These are phyloP conservation scores for Diarsia mendica DNA, from an alignment of 2,888 invertebrate species.

Conservation along the genomic window DNA sequence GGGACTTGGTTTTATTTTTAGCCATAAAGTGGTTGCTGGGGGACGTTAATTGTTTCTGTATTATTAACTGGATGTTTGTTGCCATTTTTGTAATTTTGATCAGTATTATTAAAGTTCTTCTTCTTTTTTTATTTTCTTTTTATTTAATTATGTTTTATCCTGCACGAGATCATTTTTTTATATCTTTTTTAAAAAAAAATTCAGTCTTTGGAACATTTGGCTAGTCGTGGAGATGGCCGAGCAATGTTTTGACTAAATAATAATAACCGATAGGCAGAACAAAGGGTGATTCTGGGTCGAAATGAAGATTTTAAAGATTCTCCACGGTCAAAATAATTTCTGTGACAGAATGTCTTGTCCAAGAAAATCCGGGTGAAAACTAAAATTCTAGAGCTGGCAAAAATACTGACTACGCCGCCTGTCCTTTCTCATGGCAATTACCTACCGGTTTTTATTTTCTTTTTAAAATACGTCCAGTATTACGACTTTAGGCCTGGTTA, in stretches of 20 bases:
- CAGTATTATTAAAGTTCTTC: neutral
- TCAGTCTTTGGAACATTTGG: no score
- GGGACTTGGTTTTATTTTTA: slow-evolving; percentile 54
- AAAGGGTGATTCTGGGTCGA: neutral
- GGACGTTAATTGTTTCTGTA: slow-evolving; percentile 24
- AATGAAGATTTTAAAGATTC: neutral
- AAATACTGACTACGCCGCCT: neutral
- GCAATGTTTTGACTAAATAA: neutral
- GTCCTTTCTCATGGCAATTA: neutral
- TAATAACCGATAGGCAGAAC: neutral
- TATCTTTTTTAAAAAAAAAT: no score
- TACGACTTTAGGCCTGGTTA: neutral
- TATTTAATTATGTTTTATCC: no score
- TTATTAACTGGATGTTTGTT: neutral
- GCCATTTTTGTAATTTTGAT: neutral
- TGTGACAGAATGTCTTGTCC: neutral
- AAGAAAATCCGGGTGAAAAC: neutral
- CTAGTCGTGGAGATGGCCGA: neutral
- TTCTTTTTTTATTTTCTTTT: neutral
- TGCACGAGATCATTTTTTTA: no score
- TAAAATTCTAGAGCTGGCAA: neutral
- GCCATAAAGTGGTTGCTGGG: slow-evolving; percentile 27
- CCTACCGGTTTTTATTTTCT: neutral
- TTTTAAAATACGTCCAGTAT: neutral
- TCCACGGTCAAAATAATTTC: neutral